Percentiles rank a stretch among this genome's conserved stretches.
Evolutionary conservation across 2,113 vertebrate species (phyloP).

Genomic region (Corythornis cristatus): DNA sequence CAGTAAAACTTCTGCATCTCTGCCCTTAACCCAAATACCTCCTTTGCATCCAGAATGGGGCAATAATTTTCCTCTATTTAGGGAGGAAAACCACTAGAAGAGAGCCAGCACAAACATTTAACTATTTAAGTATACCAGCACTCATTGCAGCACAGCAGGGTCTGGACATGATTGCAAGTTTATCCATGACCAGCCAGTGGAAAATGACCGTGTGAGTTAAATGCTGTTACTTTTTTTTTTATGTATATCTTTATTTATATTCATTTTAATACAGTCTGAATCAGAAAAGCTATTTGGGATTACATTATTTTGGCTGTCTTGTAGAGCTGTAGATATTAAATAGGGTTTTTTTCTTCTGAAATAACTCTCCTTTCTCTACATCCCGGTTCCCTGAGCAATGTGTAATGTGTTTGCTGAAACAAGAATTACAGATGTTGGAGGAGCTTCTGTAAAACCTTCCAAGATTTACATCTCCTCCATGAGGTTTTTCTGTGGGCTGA

Average conservation of each 20-base stretch:
- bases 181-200: neutral
- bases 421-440: neutral
- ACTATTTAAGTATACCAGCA: neutral
- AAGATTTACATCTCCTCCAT: neutral
- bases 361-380: neutral
- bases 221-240: neutral
- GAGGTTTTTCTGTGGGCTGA: neutral
- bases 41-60: neutral
- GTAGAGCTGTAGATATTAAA: neutral
- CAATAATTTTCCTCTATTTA: neutral
- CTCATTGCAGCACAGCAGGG: neutral
- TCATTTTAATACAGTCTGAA: neutral
- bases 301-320: neutral
- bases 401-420: slow-evolving; percentile 11
- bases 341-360: neutral
- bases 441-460: neutral
- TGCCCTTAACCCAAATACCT: neutral
- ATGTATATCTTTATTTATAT: neutral
- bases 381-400: neutral
- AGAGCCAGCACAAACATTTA: neutral
- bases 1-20: neutral
- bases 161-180: neutral
- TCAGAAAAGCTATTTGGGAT: slow-evolving; percentile 30
- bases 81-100: neutral
- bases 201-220: neutral